These are phyloP conservation scores for Aricia artaxerxes DNA, from an alignment of 2,888 invertebrate species.

Conservation along the genomic window DNA sequence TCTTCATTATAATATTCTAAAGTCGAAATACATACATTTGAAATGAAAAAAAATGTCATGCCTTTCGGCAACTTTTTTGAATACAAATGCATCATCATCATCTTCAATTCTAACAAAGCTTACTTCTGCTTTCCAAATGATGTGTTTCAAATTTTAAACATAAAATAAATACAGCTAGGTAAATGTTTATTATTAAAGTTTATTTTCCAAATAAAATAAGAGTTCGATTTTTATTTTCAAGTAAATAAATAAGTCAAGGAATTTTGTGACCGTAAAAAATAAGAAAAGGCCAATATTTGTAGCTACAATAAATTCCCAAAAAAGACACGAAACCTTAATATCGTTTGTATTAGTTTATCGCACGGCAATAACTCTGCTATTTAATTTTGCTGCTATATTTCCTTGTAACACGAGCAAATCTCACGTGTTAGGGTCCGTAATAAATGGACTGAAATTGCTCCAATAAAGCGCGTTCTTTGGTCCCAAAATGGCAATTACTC, in stretches of 20 bases:
- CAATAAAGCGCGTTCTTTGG: conserved; percentile 69
- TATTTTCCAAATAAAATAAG: no score
- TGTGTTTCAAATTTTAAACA: no score
- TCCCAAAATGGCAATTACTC: conserved; percentile 72
- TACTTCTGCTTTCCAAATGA: no score
- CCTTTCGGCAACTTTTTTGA: background rate
- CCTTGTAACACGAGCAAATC: conserved; percentile 38
- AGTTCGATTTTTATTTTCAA: no score
- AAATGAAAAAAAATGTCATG: background rate
- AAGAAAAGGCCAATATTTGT: background rate
- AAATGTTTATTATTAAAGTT: no score
- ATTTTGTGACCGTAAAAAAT: background rate
- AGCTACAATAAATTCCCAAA: conserved; percentile 2
- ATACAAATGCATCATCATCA: no score
- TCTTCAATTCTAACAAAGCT: no score
- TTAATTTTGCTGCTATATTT: conserved; percentile 34
- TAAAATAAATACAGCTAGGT: no score
- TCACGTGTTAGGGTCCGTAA: conserved; percentile 49
- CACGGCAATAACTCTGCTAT: conserved; percentile 29
- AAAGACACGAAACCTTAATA: conserved; percentile 14
- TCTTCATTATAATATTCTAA: background rate
- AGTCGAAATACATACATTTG: background rate
- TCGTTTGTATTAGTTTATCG: conserved; percentile 18
- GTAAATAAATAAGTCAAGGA: no score
- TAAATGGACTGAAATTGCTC: conserved; percentile 63